Conservation (phyloP, 2,113 vertebrate species). For the Nyctibius bracteatus region DNA sequence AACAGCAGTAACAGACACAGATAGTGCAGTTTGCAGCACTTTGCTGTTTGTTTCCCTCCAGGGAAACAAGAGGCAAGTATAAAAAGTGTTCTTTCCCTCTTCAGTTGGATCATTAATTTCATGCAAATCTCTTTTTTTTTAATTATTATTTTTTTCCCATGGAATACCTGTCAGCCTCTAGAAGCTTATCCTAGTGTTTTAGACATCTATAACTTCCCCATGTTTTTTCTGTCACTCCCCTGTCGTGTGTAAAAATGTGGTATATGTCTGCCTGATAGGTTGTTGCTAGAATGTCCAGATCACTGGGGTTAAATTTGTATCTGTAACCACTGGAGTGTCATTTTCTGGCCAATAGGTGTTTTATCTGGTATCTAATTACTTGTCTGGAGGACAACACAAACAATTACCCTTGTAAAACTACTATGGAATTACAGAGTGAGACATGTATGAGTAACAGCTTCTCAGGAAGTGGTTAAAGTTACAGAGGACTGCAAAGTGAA, state of each 20-base stretch:
- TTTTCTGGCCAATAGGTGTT: not conserved
- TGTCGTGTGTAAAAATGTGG: not conserved
- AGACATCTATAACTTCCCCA: not conserved
- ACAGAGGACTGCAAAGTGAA: not conserved
- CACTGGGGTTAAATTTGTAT: not conserved
- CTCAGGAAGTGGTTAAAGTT: not conserved
- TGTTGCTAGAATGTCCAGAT: not conserved
- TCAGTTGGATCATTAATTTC: not conserved
- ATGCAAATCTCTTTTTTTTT: not conserved
- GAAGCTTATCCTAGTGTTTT: not conserved
- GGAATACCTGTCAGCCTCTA: not conserved
- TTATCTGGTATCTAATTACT: not conserved
- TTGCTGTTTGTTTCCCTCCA: not conserved
- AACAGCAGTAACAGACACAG: not conserved
- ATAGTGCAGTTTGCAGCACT: not conserved
- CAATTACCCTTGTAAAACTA: not conserved
- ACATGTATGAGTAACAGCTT: not conserved
- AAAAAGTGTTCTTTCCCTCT: not conserved
- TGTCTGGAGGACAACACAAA: not conserved
- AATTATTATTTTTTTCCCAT: not conserved
- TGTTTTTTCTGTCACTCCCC: not conserved
- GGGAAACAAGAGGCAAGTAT: not conserved
- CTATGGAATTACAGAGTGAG: not conserved
- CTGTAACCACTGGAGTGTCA: not conserved
- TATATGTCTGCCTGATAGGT: not conserved